Percentiles rank a stretch among this genome's conserved stretches.
Conservation (phyloP, 1,140 invertebrate genomes). For the Parapsyche elsis region DNA sequence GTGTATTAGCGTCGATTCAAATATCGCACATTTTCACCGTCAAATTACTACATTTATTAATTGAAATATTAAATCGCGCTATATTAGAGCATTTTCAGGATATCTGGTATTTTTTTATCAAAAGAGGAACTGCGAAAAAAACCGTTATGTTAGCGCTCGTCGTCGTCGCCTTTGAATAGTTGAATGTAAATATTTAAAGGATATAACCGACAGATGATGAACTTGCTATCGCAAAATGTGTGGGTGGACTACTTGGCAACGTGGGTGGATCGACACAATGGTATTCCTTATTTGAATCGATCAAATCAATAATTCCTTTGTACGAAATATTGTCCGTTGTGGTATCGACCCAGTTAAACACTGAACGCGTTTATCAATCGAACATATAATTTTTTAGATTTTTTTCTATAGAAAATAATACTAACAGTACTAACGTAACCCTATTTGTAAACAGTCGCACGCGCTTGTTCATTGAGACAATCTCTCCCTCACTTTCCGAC, state of each 20-base stretch:
- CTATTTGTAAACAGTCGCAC: not conserved
- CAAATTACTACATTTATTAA: too few species aligned
- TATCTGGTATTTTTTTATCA: not conserved
- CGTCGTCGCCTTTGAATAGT: constrained; percentile 6
- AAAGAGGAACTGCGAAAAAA: constrained; percentile 15
- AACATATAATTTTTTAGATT: not conserved
- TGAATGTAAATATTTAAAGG: constrained; percentile 34
- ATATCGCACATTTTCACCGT: too few species aligned
- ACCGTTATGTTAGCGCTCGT: constrained; percentile 14
- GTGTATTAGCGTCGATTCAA: too few species aligned
- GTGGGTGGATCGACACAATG: constrained; percentile 25
- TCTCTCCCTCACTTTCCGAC: not conserved
- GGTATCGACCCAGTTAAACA: constrained; percentile 20
- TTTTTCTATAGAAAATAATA: not conserved
- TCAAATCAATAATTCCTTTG: constrained; percentile 19
- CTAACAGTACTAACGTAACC: not conserved
- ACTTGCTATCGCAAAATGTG: constrained; percentile 35
- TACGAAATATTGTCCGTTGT: constrained; percentile 12
- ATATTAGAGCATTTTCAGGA: not conserved
- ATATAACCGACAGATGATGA: constrained; percentile 37
- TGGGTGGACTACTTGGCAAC: constrained; percentile 25
- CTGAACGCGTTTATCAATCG: not conserved
- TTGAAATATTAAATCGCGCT: not conserved
- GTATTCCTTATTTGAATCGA: constrained; percentile 6
- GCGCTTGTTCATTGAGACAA: not conserved